Evolutionary conservation across 2,797 vertebrate species (phyloP).

Genomic region (Melanogrammus aeglefinus): DNA sequence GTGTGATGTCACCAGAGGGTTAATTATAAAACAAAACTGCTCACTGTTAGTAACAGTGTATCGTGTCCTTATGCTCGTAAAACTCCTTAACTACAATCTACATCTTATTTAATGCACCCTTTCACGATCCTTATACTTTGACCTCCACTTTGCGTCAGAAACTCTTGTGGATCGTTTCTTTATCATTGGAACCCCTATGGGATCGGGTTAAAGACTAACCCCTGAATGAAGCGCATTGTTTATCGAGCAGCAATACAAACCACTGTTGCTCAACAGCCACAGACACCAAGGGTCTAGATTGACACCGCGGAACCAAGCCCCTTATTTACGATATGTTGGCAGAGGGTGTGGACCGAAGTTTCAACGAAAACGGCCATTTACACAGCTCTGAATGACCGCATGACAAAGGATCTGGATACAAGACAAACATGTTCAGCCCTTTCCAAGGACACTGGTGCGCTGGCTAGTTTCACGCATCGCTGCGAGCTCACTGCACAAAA

Average conservation of each 20-base stretch:
- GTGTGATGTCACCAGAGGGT: too few species aligned
- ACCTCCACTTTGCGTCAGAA: background rate
- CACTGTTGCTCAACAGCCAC: background rate
- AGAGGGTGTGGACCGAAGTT: background rate
- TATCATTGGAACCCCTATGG: background rate
- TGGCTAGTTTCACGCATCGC: background rate
- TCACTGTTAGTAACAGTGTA: too few species aligned
- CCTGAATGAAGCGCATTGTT: background rate
- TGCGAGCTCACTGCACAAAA: too few species aligned
- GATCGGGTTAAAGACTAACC: background rate
- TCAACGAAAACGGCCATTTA: background rate
- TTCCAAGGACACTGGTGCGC: constrained; percentile 1
- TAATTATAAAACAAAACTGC: too few species aligned
- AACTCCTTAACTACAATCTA: too few species aligned
- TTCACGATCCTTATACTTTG: background rate
- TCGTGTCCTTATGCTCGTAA: too few species aligned
- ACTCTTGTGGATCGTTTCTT: background rate
- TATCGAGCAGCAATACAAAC: background rate
- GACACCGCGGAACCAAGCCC: background rate
- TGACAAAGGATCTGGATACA: background rate
- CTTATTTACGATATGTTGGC: background rate
- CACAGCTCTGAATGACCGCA: background rate
- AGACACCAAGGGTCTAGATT: background rate
- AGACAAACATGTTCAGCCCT: background rate
- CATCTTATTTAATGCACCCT: too few species aligned